Conservation (phyloP, 1,140 invertebrate species). For the Maniola jurtina region DNA sequence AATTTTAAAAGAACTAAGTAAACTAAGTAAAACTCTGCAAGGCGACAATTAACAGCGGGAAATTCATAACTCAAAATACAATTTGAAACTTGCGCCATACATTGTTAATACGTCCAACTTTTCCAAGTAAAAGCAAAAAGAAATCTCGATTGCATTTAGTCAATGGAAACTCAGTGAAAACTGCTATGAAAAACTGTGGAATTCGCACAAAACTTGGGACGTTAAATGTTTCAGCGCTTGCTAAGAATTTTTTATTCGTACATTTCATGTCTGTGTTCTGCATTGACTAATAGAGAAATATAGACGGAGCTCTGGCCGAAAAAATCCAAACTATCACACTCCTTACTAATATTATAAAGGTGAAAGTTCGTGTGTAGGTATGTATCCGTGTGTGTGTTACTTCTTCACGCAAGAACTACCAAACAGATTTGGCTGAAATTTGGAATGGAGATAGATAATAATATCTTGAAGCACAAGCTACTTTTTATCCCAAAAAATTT, state of each 20-base stretch:
- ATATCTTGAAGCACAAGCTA: no score
- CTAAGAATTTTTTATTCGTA: not conserved
- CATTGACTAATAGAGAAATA: not conserved
- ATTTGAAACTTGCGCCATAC: constrained; percentile 4
- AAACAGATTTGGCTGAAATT: no score
- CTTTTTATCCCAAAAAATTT: no score
- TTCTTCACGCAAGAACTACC: no score
- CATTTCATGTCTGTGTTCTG: constrained; percentile 1
- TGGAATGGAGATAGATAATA: no score
- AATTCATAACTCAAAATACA: constrained; percentile 2
- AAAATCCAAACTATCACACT: no score
- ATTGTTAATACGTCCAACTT: constrained; percentile 9
- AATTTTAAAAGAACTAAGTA: not conserved
- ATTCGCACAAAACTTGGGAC: not conserved
- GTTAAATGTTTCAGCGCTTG: constrained; percentile 7
- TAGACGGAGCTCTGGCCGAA: no score
- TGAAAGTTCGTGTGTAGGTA: no score
- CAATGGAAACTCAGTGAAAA: constrained; percentile 14
- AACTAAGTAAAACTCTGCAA: no score
- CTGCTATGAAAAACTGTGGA: constrained; percentile 8
- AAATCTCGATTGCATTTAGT: constrained; percentile 9
- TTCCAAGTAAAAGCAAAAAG: not conserved
- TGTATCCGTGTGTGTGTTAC: no score
- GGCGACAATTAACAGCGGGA: not conserved
- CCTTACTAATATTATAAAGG: no score